These are phyloP conservation scores for Anagrus nilaparvatae DNA, from an alignment of 1,140 invertebrate genomes.

Conservation along the genomic window DNA sequence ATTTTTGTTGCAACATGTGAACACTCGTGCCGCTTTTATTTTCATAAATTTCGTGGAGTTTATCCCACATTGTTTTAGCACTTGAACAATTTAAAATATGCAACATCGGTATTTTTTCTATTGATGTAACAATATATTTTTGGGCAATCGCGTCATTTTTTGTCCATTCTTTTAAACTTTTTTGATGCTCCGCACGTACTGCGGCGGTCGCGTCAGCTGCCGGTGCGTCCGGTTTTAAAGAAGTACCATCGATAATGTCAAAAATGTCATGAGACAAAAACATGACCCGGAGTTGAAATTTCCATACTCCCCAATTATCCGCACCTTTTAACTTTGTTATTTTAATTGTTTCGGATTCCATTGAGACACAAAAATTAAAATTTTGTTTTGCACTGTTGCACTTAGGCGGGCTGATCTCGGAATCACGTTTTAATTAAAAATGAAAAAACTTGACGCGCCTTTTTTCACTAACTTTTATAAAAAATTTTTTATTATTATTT, in stretches of 20 bases:
- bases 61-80: conserved; percentile 26
- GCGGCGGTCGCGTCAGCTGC: neutral
- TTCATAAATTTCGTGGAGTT: conserved; percentile 26
- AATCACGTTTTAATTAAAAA: too few relatives aligned
- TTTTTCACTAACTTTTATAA: too few relatives aligned
- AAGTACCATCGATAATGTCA: neutral
- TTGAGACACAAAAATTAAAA: too few relatives aligned
- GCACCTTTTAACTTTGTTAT: neutral
- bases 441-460: too few relatives aligned
- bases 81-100: conserved; percentile 24
- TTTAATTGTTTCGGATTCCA: neutral
- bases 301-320: neutral
- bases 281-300: neutral
- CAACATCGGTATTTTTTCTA: conserved; percentile 17
- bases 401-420: too few relatives aligned
- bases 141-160: conserved; percentile 2
- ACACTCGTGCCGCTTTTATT: conserved; percentile 25
- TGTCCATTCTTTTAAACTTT: neutral
- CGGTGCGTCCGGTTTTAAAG: neutral
- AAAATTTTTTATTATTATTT: too few relatives aligned
- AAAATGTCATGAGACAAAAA: neutral
- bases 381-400: too few relatives aligned
- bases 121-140: conserved; percentile 21
- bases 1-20: conserved; percentile 24
- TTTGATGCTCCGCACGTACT: too few relatives aligned